Evolutionary conservation across 1,140 invertebrate species (phyloP).

Genomic region (Wasmannia auropunctata): DNA sequence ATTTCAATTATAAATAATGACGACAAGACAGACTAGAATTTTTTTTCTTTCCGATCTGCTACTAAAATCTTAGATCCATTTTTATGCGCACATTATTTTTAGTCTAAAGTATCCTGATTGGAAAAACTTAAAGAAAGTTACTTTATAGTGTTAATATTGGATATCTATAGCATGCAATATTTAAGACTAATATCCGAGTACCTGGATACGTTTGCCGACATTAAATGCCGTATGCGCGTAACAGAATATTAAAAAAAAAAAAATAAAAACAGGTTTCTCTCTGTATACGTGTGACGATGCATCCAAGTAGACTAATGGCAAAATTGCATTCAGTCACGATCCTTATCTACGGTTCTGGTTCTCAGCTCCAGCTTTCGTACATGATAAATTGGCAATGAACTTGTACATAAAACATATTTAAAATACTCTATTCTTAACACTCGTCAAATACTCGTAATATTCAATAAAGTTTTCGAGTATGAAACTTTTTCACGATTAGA

Average conservation of each 20-base stretch:
- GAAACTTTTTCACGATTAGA: neutral
- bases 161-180: neutral
- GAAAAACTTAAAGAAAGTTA: neutral
- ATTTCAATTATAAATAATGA: neutral
- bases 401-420: neutral
- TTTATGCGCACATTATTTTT: neutral
- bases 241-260: neutral
- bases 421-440: constrained; percentile 13
- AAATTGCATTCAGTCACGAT: constrained; percentile 26
- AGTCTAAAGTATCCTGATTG: neutral
- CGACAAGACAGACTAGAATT: neutral
- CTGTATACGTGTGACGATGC: neutral
- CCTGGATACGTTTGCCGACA: constrained; percentile 16
- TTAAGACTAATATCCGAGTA: constrained; percentile 20
- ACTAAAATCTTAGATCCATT: neutral
- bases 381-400: constrained; percentile 25
- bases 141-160: neutral
- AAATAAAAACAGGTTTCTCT: neutral
- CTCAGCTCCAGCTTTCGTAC: neutral
- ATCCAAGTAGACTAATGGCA: constrained; percentile 13
- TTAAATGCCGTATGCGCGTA: neutral
- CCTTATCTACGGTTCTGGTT: constrained; percentile 26
- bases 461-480: too few relatives aligned
- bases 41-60: neutral
- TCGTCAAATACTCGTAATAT: too few relatives aligned